Conservation (phyloP, 2,797 vertebrate genomes). For the Streptopelia turtur region DNA sequence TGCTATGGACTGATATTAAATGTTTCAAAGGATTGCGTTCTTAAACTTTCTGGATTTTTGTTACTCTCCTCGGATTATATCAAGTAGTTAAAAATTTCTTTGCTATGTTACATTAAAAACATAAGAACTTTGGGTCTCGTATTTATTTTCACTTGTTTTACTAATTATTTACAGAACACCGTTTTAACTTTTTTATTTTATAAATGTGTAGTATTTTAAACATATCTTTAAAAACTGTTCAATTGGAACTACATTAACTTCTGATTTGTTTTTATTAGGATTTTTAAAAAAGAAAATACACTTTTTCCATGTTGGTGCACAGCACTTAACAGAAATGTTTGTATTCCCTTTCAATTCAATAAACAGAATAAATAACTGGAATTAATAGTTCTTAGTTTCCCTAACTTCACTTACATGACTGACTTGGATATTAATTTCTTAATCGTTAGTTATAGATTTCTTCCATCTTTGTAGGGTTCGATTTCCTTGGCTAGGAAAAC, state of each 20-base stretch:
- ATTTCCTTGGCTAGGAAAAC: not conserved
- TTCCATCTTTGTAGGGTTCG: not conserved
- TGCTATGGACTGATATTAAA: constrained; percentile 95
- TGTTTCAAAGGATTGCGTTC: constrained; percentile 93
- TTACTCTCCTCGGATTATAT: constrained; percentile 89
- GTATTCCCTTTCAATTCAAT: constrained; percentile 84
- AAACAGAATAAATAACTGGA: constrained; percentile 83
- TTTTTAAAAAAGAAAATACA: constrained; percentile 80
- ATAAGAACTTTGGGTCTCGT: constrained; percentile 93
- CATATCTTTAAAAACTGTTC: constrained; percentile 76
- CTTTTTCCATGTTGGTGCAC: constrained; percentile 80
- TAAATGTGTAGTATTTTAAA: constrained; percentile 83
- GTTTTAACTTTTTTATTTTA: constrained; percentile 82
- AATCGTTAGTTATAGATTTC: not conserved
- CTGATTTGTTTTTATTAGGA: constrained; percentile 81
- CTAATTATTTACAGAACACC: constrained; percentile 83
- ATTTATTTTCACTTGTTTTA: constrained; percentile 85
- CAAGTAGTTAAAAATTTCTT: constrained; percentile 89
- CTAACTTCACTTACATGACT: constrained; percentile 53
- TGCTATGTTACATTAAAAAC: constrained; percentile 98
- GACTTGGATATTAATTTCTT: constrained; percentile 26
- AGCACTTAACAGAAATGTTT: constrained; percentile 82
- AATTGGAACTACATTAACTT: constrained; percentile 76
- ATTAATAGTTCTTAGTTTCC: constrained; percentile 70
- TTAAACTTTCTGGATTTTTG: constrained; percentile 91